phyloP scores from a whole-genome alignment of 2,888 invertebrate species.

The Clusia tigrina region DNA sequence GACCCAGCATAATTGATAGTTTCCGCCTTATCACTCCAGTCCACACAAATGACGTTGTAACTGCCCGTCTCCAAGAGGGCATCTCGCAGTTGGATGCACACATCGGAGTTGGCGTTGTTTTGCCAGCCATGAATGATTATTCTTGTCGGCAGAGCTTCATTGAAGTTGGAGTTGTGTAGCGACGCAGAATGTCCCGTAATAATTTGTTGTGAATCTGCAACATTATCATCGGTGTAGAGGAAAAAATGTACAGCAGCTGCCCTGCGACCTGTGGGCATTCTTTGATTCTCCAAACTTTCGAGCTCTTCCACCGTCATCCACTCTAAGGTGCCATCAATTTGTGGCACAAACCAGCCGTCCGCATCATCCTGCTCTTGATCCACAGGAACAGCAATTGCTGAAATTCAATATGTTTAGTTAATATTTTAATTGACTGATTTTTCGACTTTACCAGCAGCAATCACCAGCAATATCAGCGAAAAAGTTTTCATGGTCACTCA shows the following conservation, averaged over 20 bases:
- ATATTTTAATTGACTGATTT: too few relatives aligned
- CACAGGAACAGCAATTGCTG: too few relatives aligned
- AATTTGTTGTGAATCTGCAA: too few relatives aligned
- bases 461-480: too few relatives aligned
- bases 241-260: too few relatives aligned
- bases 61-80: constrained; percentile 67
- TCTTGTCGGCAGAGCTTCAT: constrained; percentile 40
- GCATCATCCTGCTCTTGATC: constrained; percentile 25
- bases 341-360: constrained; percentile 50
- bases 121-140: constrained; percentile 63
- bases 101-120: constrained; percentile 44
- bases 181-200: too few relatives aligned
- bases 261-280: too few relatives aligned
- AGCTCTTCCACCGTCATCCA: constrained; percentile 41
- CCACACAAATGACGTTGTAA: constrained; percentile 69
- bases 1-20: constrained; percentile 67
- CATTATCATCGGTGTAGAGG: too few relatives aligned
- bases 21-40: constrained; percentile 68
- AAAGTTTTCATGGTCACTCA: too few relatives aligned
- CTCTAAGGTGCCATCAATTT: constrained; percentile 31
- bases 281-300: too few relatives aligned
- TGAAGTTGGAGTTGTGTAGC: constrained; percentile 44
- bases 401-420: too few relatives aligned
- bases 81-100: constrained; percentile 26
- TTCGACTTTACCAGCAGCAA: too few relatives aligned